These are phyloP conservation scores for Drosophila bocki DNA, from an alignment of 1,140 invertebrate genomes.

Conservation along the genomic window DNA sequence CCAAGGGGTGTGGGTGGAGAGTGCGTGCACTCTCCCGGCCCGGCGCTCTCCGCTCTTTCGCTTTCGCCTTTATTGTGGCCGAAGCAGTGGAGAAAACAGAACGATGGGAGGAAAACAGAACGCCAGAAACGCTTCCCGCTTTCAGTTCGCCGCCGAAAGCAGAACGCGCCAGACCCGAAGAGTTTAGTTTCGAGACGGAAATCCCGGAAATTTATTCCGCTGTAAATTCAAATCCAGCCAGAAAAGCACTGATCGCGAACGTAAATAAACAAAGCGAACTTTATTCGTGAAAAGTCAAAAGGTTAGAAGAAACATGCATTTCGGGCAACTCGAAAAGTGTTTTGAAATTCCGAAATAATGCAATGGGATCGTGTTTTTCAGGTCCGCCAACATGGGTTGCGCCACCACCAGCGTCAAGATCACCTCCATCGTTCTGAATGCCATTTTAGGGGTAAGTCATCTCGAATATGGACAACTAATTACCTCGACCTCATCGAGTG, in stretches of 20 bases:
- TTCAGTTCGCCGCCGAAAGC: constrained; percentile 71
- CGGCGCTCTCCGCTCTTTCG: constrained; percentile 11
- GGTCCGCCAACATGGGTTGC: constrained; percentile 71
- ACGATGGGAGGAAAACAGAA: constrained; percentile 33
- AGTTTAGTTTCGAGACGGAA: constrained; percentile 34
- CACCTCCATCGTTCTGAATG: constrained; percentile 67
- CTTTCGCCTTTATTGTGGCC: constrained; percentile 11
- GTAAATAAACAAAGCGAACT: constrained; percentile 34
- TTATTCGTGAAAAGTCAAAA: constrained; percentile 60
- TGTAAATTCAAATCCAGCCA: constrained; percentile 35
- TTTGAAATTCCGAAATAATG: constrained; percentile 16
- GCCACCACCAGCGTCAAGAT: constrained; percentile 76
- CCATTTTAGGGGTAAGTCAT: constrained; percentile 80
- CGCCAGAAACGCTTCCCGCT: constrained; percentile 57
- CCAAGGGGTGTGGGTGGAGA: constrained; percentile 23
- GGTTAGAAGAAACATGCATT: constrained; percentile 62
- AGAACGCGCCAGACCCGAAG: constrained; percentile 64
- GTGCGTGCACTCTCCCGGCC: constrained; percentile 36
- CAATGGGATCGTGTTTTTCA: constrained; percentile 27
- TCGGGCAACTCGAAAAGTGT: constrained; percentile 4
- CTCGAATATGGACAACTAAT: constrained; percentile 31
- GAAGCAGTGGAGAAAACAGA: constrained; percentile 15
- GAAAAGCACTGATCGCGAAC: constrained; percentile 28
- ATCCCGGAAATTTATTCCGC: constrained; percentile 47
- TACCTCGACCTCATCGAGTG: constrained; percentile 10